Base-by-base conservation (phyloP, 2,888 invertebrate genomes). In the Lepidocyrtoides sp. region DNA sequence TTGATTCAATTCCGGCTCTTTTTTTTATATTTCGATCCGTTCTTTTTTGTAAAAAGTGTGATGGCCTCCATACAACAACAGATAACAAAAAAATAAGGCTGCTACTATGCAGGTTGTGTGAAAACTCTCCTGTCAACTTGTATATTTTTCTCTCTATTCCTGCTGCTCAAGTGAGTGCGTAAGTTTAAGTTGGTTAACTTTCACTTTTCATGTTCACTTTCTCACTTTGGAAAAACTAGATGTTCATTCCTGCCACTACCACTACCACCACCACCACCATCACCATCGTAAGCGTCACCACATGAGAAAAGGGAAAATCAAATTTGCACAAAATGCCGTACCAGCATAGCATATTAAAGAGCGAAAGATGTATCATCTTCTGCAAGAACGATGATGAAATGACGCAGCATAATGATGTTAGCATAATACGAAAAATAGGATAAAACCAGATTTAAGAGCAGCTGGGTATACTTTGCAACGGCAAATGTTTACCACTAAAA, bases 1-100 rank as follows among this genome's bases (percentile, higher is more conserved):
- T 79, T 87, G 85, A 85, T 87, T 87, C 79, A 66, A 87, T 87
- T 79, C 87, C 20, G 20, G 54, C 41, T 72, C 7, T 36, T 36
- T 17, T 66, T 20, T 72, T 20, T 72, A 20, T 51, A 23, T 32
- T 51, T 83, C 48, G 29, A 77, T 79, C 79, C 75, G 44, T 63
- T 77, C 20, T 36, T 26, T 23, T 20, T 81, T 20, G 0, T n/a
- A n/a, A 36, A 51, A 17, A 60, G 41, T 86, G 66, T 48, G 63
- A 77, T 63, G 63, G 63, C 77, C 44, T 77, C 23, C 57, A 36
- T 36, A 36, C 36, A 36, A 81, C 81, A 10, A n/a, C 48, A 48
- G 48, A 48, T 7, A n/a, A 48, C 7, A 48, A 48, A 14, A n/a
- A 14, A 48, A n/a, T n/a, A n/a, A n/a, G n/a, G n/a, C n/a, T n/a